A percentile compares a stretch with the other conserved stretches of the same genome.
Evolutionary conservation across 1,140 invertebrate species (phyloP).

Genomic region (Brachionus plicatilis): DNA sequence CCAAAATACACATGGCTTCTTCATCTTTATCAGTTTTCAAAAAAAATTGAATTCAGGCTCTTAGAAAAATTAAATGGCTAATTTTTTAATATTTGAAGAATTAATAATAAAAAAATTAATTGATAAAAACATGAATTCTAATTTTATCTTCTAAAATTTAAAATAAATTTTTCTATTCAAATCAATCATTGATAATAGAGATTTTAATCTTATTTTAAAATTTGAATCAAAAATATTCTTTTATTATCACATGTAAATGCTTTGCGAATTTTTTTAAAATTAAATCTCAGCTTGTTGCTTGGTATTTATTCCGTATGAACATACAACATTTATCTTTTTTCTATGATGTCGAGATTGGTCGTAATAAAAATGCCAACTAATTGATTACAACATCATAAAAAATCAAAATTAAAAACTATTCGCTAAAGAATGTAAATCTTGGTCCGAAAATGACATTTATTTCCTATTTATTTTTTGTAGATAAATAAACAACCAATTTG

Average conservation of each 20-base stretch:
- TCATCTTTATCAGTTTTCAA: too few species aligned
- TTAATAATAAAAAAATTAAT: too few species aligned
- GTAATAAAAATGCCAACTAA: constrained; percentile 35
- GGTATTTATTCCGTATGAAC: background rate
- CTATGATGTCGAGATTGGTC: background rate
- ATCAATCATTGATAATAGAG: too few species aligned
- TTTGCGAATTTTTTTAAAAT: constrained; percentile 11
- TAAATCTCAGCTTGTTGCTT: background rate
- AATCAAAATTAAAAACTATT: background rate
- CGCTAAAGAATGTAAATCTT: background rate
- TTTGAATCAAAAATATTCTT: background rate
- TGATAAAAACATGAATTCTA: too few species aligned
- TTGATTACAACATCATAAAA: constrained; percentile 37
- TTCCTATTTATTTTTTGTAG: constrained; percentile 10
- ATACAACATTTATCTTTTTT: background rate
- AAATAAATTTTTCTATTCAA: too few species aligned
- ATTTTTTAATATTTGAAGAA: too few species aligned
- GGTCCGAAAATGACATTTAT: background rate
- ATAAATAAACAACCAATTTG: constrained; percentile 26
- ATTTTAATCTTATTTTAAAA: background rate
- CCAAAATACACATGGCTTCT: too few species aligned
- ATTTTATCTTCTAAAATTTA: too few species aligned
- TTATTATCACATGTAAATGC: background rate
- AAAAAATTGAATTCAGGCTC: too few species aligned
- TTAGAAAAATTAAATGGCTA: too few species aligned